Conservation (phyloP, 53 echinoderm and acorn worm species). For the Echinometra lucunter region DNA sequence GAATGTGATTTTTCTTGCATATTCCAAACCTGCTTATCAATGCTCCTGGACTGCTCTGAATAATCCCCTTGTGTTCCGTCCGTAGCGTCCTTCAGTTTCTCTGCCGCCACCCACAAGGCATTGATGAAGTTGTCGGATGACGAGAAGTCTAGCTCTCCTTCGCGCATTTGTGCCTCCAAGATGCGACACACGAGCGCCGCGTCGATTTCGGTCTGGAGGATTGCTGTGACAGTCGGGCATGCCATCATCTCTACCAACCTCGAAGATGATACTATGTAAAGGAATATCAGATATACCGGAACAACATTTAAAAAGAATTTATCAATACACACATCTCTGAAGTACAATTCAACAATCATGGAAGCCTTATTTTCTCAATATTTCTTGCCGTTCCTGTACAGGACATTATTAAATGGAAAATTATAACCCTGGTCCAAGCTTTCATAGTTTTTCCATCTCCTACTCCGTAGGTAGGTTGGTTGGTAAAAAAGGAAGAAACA, state of each 20-base stretch:
- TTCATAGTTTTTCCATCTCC: too few relatives aligned
- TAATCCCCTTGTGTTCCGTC: neutral
- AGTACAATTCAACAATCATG: too few relatives aligned
- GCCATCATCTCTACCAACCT: neutral
- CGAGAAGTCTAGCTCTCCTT: neutral
- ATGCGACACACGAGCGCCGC: neutral
- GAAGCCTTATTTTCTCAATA: too few relatives aligned
- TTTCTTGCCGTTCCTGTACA: too few relatives aligned
- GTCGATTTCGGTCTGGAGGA: neutral
- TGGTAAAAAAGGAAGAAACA: too few relatives aligned
- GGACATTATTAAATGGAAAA: too few relatives aligned
- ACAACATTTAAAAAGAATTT: too few relatives aligned
- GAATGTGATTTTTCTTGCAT: too few relatives aligned
- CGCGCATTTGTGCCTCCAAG: neutral
- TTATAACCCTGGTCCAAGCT: too few relatives aligned
- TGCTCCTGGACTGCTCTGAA: neutral
- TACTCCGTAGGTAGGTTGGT: too few relatives aligned
- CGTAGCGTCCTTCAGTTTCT: neutral
- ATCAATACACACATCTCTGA: too few relatives aligned
- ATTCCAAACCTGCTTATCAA: neutral
- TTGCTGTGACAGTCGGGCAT: neutral
- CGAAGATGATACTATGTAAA: neutral
- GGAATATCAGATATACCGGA: neutral
- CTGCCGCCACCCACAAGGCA: neutral
- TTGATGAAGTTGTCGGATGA: neutral